Evolutionary conservation across 2,797 vertebrate species (phyloP), one percentile per base, ranked within the genome.

Genomic region (Garrulus glandarius): DNA sequence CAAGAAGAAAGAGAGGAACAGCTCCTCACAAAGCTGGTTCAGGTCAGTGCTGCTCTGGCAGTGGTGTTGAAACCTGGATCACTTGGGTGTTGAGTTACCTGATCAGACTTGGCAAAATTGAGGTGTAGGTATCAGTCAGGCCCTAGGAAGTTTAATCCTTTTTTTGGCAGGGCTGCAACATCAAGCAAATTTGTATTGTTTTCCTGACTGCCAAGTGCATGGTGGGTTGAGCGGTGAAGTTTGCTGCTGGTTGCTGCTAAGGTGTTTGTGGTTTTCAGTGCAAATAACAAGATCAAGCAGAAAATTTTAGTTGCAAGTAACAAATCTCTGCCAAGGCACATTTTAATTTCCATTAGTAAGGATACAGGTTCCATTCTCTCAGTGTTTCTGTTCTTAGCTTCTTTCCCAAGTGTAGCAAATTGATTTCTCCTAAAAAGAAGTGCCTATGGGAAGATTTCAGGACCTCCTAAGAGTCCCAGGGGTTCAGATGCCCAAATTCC

Each of bases 401-500:
- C 47, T 87, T 83, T 80, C 34, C 56, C 34, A 63, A 91, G 50
- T 71, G 57, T 74, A 92, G 80, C 72, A 78, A 57, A 70, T 34
- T 15, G 24, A 41, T 83, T 46, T 93, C 32, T 70, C 79, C 52
- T 88, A 79, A 83, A 71, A 47, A 3, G 44, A 84, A 93, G 89
- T 95, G 96, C 95, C 87, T 96, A 4, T 5, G 68, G 60, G 79
- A 80, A 82, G 82, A 74, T 82, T 87, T 67, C 37, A 46, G 77
- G 76, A 24, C 41, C 39, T 64, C 39, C 27, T 11, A 32, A 11
- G 49, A 22, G 13, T 50, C 43, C 47, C 14, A 29, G 56, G 59
- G 50, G 23, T 84, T 68, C 23, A 26, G 46, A 15, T 53, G 26
- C 26, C n/a, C 59, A 18, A 21, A 34, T 57, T 78, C 43, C 84